phyloP scores from a whole-genome alignment of 2,113 vertebrate genomes.

The Isichthys henryi region DNA sequence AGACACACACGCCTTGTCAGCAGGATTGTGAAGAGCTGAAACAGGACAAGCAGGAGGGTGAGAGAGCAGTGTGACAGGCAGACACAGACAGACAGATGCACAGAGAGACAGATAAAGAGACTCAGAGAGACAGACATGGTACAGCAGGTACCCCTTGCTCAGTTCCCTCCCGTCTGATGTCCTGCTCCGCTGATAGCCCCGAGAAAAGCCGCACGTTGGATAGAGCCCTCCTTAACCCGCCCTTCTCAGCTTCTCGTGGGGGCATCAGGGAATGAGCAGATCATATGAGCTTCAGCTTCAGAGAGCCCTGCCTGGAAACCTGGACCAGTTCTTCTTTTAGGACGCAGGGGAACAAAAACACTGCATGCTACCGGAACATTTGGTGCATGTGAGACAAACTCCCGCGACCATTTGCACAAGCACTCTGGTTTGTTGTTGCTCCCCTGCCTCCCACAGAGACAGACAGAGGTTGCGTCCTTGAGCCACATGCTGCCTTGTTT shows the following conservation, averaged over 20 bases:
- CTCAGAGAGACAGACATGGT: neutral
- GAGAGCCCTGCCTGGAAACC: neutral
- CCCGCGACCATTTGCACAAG: neutral
- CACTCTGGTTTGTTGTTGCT: neutral
- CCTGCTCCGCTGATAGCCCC: neutral
- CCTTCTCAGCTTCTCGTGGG: neutral
- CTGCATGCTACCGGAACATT: neutral
- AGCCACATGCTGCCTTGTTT: neutral
- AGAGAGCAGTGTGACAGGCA: neutral
- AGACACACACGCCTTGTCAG: neutral
- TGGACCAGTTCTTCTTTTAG: neutral
- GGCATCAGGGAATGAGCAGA: neutral
- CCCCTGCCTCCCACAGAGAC: neutral
- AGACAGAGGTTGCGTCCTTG: neutral
- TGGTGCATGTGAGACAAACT: neutral
- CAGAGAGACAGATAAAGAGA: neutral
- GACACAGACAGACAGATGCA: neutral
- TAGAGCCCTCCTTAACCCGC: neutral
- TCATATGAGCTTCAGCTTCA: neutral
- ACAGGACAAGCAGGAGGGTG: neutral
- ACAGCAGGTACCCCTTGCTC: neutral
- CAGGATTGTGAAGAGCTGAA: neutral
- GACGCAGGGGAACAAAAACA: neutral
- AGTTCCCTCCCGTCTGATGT: neutral
- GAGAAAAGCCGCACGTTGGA: neutral